phyloP scores from a whole-genome alignment of 2,113 vertebrate species.

The Seriola aureovittata region DNA sequence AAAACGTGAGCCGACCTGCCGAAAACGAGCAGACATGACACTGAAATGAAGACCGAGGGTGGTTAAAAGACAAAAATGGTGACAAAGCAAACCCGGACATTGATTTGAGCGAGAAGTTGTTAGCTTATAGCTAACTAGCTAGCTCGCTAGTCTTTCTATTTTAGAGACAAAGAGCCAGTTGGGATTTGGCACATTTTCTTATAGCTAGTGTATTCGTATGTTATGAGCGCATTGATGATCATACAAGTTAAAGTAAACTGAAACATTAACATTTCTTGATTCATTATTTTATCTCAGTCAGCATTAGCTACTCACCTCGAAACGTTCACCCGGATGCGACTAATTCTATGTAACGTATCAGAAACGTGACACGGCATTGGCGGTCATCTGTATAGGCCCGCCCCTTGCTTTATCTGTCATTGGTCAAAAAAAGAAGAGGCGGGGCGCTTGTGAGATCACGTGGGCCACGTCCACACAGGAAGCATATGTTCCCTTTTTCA shows the following conservation, averaged over 20 bases:
- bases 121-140: constrained; percentile 74
- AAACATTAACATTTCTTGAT: constrained; percentile 15
- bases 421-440: constrained; percentile 34
- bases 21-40: background rate
- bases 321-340: constrained; percentile 73
- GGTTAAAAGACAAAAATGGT: background rate
- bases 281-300: constrained; percentile 38
- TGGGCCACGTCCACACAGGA: constrained; percentile 24
- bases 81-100: constrained; percentile 60
- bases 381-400: constrained; percentile 20
- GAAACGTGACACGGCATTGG: constrained; percentile 64
- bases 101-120: constrained; percentile 24
- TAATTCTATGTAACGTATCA: constrained; percentile 49
- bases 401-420: constrained; percentile 10
- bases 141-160: constrained; percentile 7
- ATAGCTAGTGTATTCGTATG: rapidly evolving
- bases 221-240: rapidly evolving
- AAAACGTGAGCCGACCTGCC: constrained; percentile 34
- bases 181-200: background rate
- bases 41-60: background rate
- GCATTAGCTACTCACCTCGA: constrained; percentile 70
- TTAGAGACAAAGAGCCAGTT: background rate
- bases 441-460: background rate
- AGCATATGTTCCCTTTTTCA: background rate
- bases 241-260: background rate